Evolutionary conservation across 2,797 vertebrate species (phyloP).

Genomic region (Vespertilio murinus): DNA sequence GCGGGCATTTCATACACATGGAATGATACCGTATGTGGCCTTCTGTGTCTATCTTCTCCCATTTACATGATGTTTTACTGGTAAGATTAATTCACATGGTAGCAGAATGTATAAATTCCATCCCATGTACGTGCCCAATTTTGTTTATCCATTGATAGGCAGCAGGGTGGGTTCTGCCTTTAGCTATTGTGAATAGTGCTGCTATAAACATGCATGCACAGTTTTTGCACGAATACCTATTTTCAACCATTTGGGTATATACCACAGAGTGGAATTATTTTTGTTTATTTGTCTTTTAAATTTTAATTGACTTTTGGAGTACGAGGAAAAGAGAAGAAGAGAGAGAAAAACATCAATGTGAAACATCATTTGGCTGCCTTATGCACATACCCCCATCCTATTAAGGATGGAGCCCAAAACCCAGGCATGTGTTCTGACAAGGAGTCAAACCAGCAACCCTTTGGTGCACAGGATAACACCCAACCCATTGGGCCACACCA

Average conservation of each 20-base stretch:
- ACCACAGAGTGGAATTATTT: too few relatives aligned
- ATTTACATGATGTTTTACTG: background rate
- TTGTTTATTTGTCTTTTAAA: background rate
- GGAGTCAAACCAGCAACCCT: background rate
- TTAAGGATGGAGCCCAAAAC: background rate
- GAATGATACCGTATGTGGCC: rapidly evolving
- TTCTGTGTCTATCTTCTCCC: too few relatives aligned
- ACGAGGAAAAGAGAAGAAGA: background rate
- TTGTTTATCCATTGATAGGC: background rate
- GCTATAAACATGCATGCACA: background rate
- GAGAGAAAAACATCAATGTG: background rate
- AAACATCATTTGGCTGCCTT: background rate
- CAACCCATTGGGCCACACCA: background rate
- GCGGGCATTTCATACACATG: background rate
- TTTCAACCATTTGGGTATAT: background rate
- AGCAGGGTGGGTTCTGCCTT: background rate
- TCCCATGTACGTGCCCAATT: rapidly evolving
- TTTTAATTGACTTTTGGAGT: background rate
- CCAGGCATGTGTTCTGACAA: background rate
- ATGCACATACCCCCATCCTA: background rate
- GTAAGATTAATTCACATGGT: too few relatives aligned
- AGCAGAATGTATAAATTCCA: background rate
- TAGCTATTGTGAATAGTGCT: rapidly evolving
- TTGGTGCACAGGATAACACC: background rate
- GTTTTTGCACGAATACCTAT: background rate